Evolutionary conservation across 1,140 invertebrate genomes (phyloP).

Genomic region (Lasaia peninsularis): DNA sequence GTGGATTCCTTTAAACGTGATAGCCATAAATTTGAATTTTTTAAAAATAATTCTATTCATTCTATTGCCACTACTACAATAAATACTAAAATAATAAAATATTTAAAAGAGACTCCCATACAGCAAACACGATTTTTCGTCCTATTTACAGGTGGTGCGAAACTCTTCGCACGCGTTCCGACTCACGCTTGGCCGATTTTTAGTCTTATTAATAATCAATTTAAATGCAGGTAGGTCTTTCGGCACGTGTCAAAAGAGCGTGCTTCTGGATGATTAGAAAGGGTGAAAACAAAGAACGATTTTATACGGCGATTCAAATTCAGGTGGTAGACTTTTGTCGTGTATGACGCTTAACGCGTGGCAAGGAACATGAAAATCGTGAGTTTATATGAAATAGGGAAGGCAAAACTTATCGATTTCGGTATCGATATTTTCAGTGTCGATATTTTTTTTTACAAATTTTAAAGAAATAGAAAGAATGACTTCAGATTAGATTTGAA

Average conservation of each 20-base stretch:
- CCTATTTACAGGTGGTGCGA: no score
- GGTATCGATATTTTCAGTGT: background rate
- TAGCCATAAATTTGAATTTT: no score
- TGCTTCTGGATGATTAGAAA: conserved; percentile 61
- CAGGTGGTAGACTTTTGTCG: conserved; percentile 56
- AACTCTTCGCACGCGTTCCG: no score
- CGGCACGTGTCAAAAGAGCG: conserved; percentile 62
- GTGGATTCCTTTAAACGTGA: no score
- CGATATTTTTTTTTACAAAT: no score
- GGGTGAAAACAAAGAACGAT: conserved; percentile 68
- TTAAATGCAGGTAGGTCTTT: conserved; percentile 48
- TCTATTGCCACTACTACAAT: no score
- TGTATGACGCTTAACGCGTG: conserved; percentile 64
- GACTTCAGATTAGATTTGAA: no score
- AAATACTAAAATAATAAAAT: no score
- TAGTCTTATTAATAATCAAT: conserved; percentile 39
- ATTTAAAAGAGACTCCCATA: no score
- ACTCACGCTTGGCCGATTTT: conserved; percentile 13
- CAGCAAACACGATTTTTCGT: no score
- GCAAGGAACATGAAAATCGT: conserved; percentile 71
- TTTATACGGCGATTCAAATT: conserved; percentile 64
- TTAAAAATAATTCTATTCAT: no score
- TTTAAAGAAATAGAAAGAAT: no score
- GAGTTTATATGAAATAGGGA: conserved; percentile 50
- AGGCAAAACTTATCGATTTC: conserved; percentile 24